phyloP scores from a whole-genome alignment of 2,888 invertebrate genomes.

The Pheosia gnoma region DNA sequence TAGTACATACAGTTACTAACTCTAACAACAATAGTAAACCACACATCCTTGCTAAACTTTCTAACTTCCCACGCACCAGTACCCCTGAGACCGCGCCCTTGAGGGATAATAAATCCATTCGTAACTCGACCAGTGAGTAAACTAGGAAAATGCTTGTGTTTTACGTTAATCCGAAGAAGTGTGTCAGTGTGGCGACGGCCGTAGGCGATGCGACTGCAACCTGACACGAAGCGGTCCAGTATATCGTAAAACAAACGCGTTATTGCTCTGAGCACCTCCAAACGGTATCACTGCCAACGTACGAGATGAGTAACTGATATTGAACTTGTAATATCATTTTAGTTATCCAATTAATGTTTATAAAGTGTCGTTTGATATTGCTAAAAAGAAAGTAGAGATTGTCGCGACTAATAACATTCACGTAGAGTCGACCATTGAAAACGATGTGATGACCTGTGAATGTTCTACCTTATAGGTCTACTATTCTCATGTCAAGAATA shows the following conservation, averaged over 20 bases:
- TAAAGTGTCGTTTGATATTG: neutral
- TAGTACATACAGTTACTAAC: too few relatives aligned
- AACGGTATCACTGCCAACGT: conserved; percentile 5
- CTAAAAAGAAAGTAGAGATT: too few relatives aligned
- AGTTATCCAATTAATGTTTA: neutral
- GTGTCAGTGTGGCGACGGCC: conserved; percentile 6
- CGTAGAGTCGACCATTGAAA: too few relatives aligned
- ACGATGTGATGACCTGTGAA: too few relatives aligned
- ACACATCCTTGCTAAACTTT: neutral
- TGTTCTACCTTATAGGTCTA: too few relatives aligned
- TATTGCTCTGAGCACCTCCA: neutral
- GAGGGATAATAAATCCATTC: neutral
- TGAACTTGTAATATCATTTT: neutral
- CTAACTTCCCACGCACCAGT: neutral
- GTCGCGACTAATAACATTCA: too few relatives aligned
- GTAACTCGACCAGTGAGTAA: neutral
- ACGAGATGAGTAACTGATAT: neutral
- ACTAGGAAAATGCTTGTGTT: neutral
- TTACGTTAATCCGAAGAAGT: neutral
- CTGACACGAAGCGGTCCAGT: conserved; percentile 2
- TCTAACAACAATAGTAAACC: neutral
- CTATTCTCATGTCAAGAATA: too few relatives aligned
- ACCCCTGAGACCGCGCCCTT: neutral
- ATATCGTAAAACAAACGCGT: conserved; percentile 7
- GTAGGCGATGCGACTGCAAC: conserved; percentile 5